Percentiles rank a stretch among this genome's conserved stretches.
Conservation (phyloP, 2,113 vertebrate genomes). For the Lethenteron camtschaticum region DNA sequence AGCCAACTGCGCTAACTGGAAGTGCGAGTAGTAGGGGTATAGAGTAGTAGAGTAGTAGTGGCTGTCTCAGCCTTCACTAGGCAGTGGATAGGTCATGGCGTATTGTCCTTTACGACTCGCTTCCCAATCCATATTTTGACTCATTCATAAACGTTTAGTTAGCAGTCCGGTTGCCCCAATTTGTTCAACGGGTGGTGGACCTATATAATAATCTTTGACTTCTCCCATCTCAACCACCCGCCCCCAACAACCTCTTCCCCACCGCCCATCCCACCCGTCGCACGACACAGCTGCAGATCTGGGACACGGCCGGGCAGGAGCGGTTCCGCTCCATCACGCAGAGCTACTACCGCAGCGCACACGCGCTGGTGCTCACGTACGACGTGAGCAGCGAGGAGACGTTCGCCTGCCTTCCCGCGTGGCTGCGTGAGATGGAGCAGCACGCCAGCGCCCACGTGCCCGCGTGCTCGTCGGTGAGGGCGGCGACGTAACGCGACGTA, state of each 20-base stretch:
- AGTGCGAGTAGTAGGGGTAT: no score
- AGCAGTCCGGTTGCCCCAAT: no score
- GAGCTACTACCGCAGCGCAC: slow-evolving; percentile 95
- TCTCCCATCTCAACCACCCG: no score
- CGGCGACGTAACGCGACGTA: rapidly evolving
- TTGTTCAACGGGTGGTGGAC: no score
- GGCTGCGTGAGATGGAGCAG: slow-evolving; percentile 90
- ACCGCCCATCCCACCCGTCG: neutral
- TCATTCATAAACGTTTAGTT: no score
- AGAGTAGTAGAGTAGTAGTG: no score
- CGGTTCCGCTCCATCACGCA: slow-evolving; percentile 95
- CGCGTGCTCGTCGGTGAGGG: slow-evolving; percentile 86
- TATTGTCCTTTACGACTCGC: no score
- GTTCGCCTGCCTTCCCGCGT: slow-evolving; percentile 92
- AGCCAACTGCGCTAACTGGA: no score
- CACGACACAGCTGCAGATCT: slow-evolving; percentile 67
- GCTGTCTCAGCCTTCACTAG: no score
- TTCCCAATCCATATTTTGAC: no score
- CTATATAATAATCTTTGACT: no score
- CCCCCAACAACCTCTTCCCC: neutral
- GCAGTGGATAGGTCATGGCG: no score
- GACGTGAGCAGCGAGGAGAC: slow-evolving; percentile 98
- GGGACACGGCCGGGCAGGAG: slow-evolving; percentile 95
- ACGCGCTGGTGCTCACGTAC: slow-evolving; percentile 86
- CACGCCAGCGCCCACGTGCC: slow-evolving; percentile 96